Conservation (phyloP, 2,113 vertebrate genomes). For the Nycticorax nycticorax region DNA sequence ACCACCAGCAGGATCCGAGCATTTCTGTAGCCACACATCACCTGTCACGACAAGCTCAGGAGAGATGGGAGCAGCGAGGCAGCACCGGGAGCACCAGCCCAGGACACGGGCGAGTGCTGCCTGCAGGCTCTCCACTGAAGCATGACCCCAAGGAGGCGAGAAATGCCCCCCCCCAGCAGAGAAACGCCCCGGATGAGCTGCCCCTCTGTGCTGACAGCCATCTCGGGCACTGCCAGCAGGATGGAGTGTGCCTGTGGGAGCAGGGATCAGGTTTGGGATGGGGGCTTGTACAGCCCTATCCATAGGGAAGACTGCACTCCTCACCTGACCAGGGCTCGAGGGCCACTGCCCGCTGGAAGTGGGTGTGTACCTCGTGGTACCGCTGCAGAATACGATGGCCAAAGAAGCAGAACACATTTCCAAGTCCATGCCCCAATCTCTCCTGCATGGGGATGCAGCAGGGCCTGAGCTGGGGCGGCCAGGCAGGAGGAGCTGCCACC, state of each 20-base stretch:
- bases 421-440: neutral
- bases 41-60: neutral
- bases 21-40: neutral
- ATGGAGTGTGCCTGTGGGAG: neutral
- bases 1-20: neutral
- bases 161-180: neutral
- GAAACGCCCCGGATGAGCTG: fast-evolving
- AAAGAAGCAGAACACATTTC: neutral
- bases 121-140: neutral
- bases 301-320: neutral
- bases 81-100: too few species aligned
- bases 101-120: fast-evolving
- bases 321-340: fast-evolving
- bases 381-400: neutral
- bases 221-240: neutral
- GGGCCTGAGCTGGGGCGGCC: neutral
- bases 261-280: neutral
- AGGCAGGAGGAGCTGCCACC: neutral
- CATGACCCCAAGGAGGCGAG: fast-evolving
- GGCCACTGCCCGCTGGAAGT: fast-evolving
- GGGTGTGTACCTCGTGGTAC: neutral
- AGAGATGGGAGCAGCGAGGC: neutral
- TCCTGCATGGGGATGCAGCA: neutral
- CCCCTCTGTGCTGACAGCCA: neutral
- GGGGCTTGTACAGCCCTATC: neutral